Base-by-base conservation (phyloP, 2,888 invertebrate species). In the Melanostoma mellinum region DNA sequence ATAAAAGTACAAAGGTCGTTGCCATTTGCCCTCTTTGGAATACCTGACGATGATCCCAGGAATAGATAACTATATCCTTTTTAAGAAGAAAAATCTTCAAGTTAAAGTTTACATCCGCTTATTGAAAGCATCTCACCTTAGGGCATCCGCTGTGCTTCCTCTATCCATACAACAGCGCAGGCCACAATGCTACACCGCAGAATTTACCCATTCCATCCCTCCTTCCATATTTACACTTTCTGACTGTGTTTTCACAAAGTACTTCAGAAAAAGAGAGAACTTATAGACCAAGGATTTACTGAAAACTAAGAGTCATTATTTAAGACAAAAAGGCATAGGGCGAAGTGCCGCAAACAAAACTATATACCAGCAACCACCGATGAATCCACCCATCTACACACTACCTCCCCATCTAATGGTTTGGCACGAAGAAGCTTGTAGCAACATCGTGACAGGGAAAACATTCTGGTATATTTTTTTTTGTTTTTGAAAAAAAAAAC, bases 291-390 rank as follows among this genome's bases (percentile, higher is more conserved):
- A 74, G 75, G 80, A 58, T 60, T 78, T 69, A 69, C 73, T 78
- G 73, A 55, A 68, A 82, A 78, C 82, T 77, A 77, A 77, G 73
- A 82, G 78, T 82, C 78, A 82, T 82, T 82, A 82, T 82, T 78
- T 82, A 78, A 82, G 73, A 82, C 77, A 78, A 82, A 82, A 77
- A 69, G 72, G 33, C 82, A 68, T 48, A 53, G 63, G 61, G 46
- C 53, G 36, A 60, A 77, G 77, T 58, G 69, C 63, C 73, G 32
- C 69, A 74, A 82, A 74, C 78, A 69, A 77, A 77, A 73, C 81
- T 72, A 68, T 67, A 58, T 68, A 69, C 56, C 42, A 74, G 44
- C 42, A 68, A 8, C 48, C 2, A 32, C 53, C 36, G 38, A 48
- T 63, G 55, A 63, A 53, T 30, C 67, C 36, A 6, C 9, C 65